Evolutionary conservation across 1,140 invertebrate species (phyloP), one percentile per base, ranked within the genome.

Genomic region (Nomia melanderi): DNA sequence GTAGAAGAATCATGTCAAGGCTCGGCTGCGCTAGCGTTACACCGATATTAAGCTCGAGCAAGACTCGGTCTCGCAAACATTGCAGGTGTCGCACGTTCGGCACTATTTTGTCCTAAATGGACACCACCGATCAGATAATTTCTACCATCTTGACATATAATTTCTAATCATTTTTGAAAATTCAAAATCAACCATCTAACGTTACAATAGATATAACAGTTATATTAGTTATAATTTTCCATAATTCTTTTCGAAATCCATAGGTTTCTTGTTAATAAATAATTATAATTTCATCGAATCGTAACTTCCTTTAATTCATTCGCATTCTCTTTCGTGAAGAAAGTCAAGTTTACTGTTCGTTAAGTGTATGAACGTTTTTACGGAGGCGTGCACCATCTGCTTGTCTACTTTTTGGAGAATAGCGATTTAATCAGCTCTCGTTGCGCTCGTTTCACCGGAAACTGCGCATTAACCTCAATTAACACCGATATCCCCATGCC

Each of bases 401-500:
- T 47, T 4, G 44, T 47, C 44, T 50, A 50, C 17, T 50, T 33
- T 41, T 50, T 23, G 41, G 44, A 53, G 44, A 29, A 27, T 54
- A 14, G 39, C 50, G 41, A 3, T 75, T 33, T 25, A 50, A 78
- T 82, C 63, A 50, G 47, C 41, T 27, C 41, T 27, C 25, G 66
- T 54, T 60, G 27, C 23, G n/a, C 41, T 53, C 33, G 57, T 53
- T 47, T 41, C 31, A 78, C 80, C 87, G 87, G 87, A 88, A 88
- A 84, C 83, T 79, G 64, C 79, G 78, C 74, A 79, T 88, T 88
- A 87, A 88, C 87, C 87, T 76, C 84, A 63, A 73, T 88, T 88
- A 81, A 87, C 86, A 85, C 70, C 75, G 75, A 77, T 82, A 70
- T 81, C 27, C 8, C 44, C 71, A 56, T 65, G 63, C 63, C 47